Evolutionary conservation across 2,888 invertebrate species (phyloP).

Genomic region (Monopis laevigella): DNA sequence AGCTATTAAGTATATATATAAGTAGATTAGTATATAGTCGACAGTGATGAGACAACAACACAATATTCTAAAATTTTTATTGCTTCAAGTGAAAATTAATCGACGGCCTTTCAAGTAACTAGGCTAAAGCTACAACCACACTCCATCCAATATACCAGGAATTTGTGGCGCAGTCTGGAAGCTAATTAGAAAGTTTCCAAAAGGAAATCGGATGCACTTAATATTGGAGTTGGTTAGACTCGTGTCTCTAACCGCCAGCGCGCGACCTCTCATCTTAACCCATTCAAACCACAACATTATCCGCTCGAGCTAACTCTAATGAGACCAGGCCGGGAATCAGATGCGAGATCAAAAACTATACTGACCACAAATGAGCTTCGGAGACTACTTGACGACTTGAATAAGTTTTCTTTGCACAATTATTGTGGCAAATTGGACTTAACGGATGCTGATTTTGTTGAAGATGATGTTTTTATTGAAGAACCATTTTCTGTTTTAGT

Average conservation of each 20-base stretch:
- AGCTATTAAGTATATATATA: too few species aligned
- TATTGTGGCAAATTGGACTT: constrained; percentile 52
- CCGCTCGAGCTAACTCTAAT: constrained; percentile 54
- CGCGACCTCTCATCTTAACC: constrained; percentile 31
- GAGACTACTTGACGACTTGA: constrained; percentile 30
- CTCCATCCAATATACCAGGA: too few species aligned
- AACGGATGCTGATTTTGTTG: constrained; percentile 29
- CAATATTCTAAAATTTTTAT: too few species aligned
- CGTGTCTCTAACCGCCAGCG: constrained; percentile 12
- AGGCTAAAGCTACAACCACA: too few species aligned
- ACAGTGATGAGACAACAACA: too few species aligned
- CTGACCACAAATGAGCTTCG: constrained; percentile 54
- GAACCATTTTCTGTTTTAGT: too few species aligned
- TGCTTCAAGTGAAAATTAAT: too few species aligned
- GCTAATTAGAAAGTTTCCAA: constrained; percentile 2
- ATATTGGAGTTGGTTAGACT: neutral
- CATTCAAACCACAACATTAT: constrained; percentile 55
- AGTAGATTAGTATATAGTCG: too few species aligned
- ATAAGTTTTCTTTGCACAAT: constrained; percentile 47
- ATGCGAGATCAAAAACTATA: constrained; percentile 40
- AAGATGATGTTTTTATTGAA: neutral
- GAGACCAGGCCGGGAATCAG: constrained; percentile 30
- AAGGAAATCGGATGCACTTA: neutral
- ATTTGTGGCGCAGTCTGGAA: too few species aligned
- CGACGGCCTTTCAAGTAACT: too few species aligned